These are phyloP conservation scores for Colaptes auratus DNA, from an alignment of 2,113 vertebrate genomes.

Conservation along the genomic window DNA sequence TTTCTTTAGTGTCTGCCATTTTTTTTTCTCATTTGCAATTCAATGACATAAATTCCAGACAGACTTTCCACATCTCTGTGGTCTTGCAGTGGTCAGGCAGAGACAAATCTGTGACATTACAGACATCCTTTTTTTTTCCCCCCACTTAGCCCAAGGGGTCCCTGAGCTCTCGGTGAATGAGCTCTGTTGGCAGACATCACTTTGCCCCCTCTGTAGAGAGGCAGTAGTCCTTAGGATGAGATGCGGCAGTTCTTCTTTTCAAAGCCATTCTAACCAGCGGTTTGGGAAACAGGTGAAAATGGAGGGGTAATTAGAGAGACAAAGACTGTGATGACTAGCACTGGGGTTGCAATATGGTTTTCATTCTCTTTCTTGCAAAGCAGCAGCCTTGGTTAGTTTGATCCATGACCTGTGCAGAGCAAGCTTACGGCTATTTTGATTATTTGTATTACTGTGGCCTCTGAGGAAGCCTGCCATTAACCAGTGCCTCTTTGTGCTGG, in stretches of 20 bases:
- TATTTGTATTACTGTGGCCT: background rate
- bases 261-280: background rate
- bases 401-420: background rate
- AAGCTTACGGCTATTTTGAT: background rate
- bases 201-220: background rate
- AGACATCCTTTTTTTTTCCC: background rate
- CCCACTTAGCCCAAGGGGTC: background rate
- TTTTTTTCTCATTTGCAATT: slow-evolving; percentile 7
- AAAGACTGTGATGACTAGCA: background rate
- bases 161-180: background rate
- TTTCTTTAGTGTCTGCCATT: background rate
- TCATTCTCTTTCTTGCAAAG: background rate
- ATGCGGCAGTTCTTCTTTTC: background rate
- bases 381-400: background rate
- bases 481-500: background rate
- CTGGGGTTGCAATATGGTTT: background rate
- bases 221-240: background rate
- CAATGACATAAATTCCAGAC: background rate
- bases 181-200: background rate
- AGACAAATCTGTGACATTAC: background rate
- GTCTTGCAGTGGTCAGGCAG: background rate
- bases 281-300: slow-evolving; percentile 3
- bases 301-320: background rate
- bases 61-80: background rate
- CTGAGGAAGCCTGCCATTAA: background rate